Conservation (phyloP, 2,113 vertebrate species). For the Zosterops hypoxanthus region DNA sequence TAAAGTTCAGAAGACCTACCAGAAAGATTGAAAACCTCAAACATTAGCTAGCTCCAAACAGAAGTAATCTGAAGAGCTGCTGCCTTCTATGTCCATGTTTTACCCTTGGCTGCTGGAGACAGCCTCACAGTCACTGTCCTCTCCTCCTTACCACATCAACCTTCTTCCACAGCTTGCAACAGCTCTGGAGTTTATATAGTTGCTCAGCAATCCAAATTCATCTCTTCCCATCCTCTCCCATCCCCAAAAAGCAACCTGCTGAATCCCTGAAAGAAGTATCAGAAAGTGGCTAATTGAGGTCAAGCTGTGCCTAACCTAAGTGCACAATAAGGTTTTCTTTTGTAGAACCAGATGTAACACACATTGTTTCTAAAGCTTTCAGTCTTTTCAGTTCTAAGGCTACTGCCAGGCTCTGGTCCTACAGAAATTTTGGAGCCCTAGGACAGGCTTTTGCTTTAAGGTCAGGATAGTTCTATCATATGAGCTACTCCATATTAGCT, state of each 20-base stretch:
- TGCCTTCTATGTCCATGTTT: background rate
- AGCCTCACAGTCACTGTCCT: background rate
- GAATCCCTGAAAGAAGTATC: background rate
- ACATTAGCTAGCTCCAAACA: background rate
- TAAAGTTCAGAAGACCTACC: background rate
- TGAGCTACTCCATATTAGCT: background rate
- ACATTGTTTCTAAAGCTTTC: background rate
- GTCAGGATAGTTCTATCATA: background rate
- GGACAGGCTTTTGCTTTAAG: background rate
- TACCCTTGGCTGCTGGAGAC: background rate
- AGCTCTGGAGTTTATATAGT: background rate
- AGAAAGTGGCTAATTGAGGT: background rate
- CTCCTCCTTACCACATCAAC: background rate
- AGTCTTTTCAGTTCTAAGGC: background rate
- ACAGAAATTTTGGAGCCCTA: background rate
- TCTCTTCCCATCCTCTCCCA: background rate
- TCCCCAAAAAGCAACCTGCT: background rate
- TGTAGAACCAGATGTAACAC: background rate
- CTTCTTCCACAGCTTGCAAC: background rate
- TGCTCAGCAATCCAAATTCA: background rate
- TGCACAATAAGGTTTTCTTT: background rate
- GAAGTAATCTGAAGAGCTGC: background rate
- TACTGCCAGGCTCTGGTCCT: background rate
- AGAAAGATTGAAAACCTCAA: background rate
- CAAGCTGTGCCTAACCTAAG: background rate